These are phyloP conservation scores for Malachius bipustulatus DNA, from an alignment of 2,888 invertebrate genomes.

Conservation along the genomic window DNA sequence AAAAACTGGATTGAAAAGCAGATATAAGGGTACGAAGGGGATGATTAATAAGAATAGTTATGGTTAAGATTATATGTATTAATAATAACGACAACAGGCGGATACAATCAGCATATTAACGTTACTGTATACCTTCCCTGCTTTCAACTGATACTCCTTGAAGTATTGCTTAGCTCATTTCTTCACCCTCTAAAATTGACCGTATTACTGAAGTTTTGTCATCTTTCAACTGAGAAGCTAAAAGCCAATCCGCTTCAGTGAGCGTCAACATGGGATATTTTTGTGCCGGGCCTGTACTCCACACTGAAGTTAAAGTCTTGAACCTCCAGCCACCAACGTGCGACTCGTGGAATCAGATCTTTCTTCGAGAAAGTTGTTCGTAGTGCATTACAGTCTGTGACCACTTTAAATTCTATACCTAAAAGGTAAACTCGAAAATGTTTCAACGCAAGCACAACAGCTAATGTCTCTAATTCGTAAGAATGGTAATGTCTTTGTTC, in stretches of 20 bases:
- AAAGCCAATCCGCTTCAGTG: slow-evolving; percentile 19
- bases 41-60: too few relatives aligned
- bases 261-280: slow-evolving; percentile 20
- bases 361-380: slow-evolving; percentile 16
- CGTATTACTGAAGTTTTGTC: too few relatives aligned
- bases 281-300: slow-evolving; percentile 15
- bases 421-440: slow-evolving; percentile 19
- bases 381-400: slow-evolving; percentile 21
- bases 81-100: too few relatives aligned
- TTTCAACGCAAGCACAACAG: slow-evolving; percentile 18
- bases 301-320: slow-evolving; percentile 18
- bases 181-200: too few relatives aligned
- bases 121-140: slow-evolving; percentile 16
- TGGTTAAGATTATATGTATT: too few relatives aligned
- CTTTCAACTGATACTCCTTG: slow-evolving; percentile 15
- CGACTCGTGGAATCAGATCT: slow-evolving; percentile 17
- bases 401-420: slow-evolving; percentile 18
- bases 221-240: slow-evolving; percentile 4
- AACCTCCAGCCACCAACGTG: slow-evolving; percentile 18
- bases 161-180: slow-evolving; percentile 18
- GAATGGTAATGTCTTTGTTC: slow-evolving; percentile 18
- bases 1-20: too few relatives aligned
- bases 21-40: too few relatives aligned
- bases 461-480: slow-evolving; percentile 19
- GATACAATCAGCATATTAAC: too few relatives aligned